These are phyloP conservation scores for Chelonoidis abingdonii DNA, from an alignment of 2,113 vertebrate genomes.

Conservation along the genomic window DNA sequence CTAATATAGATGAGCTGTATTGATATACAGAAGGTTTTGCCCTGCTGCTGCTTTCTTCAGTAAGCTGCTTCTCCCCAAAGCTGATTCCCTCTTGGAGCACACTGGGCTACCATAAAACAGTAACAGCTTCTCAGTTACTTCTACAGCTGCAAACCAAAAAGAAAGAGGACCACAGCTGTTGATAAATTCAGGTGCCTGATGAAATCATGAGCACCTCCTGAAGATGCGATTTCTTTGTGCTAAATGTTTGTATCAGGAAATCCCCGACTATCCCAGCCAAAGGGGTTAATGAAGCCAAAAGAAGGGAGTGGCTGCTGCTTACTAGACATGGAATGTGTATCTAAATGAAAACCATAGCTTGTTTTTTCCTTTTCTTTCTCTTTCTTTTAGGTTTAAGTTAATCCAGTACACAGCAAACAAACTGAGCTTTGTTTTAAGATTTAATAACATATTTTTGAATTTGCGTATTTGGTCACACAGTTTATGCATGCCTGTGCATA, in stretches of 20 bases:
- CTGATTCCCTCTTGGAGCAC: rapidly evolving
- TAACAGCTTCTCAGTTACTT: background rate
- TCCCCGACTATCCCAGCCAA: constrained; percentile 16
- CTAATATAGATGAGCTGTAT: too few species aligned
- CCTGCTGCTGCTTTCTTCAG: background rate
- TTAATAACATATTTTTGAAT: background rate
- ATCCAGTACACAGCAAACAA: background rate
- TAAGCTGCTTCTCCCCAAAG: background rate
- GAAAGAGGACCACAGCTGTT: constrained; percentile 59
- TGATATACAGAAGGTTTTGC: background rate
- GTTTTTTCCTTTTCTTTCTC: background rate
- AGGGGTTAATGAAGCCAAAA: constrained; percentile 13
- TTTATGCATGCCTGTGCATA: rapidly evolving
- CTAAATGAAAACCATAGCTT: background rate
- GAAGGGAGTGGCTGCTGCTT: constrained; percentile 10
- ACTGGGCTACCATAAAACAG: background rate
- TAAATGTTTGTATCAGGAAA: constrained; percentile 63
- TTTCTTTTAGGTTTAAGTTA: background rate
- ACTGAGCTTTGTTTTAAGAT: background rate
- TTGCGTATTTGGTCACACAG: rapidly evolving
- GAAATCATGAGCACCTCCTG: constrained; percentile 64
- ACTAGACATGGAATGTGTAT: background rate
- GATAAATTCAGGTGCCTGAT: constrained; percentile 48
- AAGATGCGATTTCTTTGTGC: constrained; percentile 67
- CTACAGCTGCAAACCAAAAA: constrained; percentile 36